Evolutionary conservation across 2,113 vertebrate species (phyloP).

Genomic region (Hippocampus guttulatus): DNA sequence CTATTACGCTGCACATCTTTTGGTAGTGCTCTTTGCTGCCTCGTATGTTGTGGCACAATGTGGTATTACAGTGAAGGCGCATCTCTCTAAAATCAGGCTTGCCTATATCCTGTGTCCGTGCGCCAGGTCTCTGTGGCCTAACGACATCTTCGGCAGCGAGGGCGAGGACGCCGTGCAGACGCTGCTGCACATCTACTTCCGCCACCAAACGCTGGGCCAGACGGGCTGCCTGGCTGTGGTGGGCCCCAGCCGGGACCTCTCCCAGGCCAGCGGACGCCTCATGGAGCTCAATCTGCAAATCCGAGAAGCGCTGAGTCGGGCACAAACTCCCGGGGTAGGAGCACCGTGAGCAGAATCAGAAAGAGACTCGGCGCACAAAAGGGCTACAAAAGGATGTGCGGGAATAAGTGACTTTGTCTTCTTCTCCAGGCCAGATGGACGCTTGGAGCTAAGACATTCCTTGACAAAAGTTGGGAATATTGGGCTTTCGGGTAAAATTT

Average conservation of each 20-base stretch:
- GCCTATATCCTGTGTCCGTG: too few species aligned
- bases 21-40: too few species aligned
- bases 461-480: neutral
- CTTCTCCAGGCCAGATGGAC: constrained; percentile 57
- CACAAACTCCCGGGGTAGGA: constrained; percentile 74
- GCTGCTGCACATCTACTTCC: constrained; percentile 93
- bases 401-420: constrained; percentile 50
- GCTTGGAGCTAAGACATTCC: constrained; percentile 48
- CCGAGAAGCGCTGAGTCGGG: constrained; percentile 84
- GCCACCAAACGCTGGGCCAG: constrained; percentile 93
- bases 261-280: constrained; percentile 86
- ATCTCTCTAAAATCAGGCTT: neutral
- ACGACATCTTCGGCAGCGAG: constrained; percentile 90
- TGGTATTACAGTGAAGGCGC: too few species aligned
- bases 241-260: constrained; percentile 88
- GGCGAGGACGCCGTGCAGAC: constrained; percentile 89
- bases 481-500: neutral
- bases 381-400: constrained; percentile 71
- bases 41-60: too few species aligned
- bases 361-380: constrained; percentile 65
- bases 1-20: too few species aligned
- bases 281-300: constrained; percentile 98
- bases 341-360: constrained; percentile 62
- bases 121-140: constrained; percentile 88
- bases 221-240: constrained; percentile 91